These are phyloP conservation scores for Mystacornis crossleyi DNA, from an alignment of 2,113 vertebrate species.

Conservation along the genomic window DNA sequence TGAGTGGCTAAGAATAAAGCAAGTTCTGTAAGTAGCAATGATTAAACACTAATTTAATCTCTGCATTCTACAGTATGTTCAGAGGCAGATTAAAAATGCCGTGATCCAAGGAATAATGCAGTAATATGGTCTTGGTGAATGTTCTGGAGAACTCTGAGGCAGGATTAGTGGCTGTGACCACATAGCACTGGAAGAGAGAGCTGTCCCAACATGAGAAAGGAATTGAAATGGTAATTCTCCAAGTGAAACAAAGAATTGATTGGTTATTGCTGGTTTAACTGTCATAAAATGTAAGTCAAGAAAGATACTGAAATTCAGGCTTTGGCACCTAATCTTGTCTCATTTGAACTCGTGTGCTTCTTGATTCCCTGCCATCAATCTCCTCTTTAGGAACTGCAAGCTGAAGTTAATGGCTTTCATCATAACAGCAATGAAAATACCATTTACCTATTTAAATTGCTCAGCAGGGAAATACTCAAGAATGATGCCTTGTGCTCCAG, in stretches of 20 bases:
- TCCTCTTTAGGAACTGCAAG: not conserved
- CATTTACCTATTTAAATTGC: slow-evolving; percentile 20
- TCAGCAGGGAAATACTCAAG: not conserved
- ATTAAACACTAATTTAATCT: not conserved
- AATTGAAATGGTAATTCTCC: not conserved
- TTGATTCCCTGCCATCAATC: not conserved
- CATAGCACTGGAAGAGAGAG: not conserved
- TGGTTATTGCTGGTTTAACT: not conserved
- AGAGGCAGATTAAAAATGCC: not conserved
- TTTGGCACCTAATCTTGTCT: not conserved
- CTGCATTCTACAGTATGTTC: not conserved
- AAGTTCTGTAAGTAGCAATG: not conserved
- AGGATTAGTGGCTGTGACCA: not conserved
- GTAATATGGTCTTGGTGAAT: not conserved
- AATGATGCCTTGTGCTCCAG: not conserved
- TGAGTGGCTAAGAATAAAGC: not conserved
- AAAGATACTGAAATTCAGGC: not conserved
- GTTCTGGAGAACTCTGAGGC: not conserved
- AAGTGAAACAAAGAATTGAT: not conserved
- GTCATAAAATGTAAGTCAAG: not conserved
- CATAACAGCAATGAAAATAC: not conserved
- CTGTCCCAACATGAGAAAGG: not conserved
- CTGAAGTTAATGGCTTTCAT: slow-evolving; percentile 16
- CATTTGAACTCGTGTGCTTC: not conserved
- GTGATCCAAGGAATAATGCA: not conserved